Evolutionary conservation across 2,113 vertebrate species (phyloP).

Genomic region (Condylura cristata): DNA sequence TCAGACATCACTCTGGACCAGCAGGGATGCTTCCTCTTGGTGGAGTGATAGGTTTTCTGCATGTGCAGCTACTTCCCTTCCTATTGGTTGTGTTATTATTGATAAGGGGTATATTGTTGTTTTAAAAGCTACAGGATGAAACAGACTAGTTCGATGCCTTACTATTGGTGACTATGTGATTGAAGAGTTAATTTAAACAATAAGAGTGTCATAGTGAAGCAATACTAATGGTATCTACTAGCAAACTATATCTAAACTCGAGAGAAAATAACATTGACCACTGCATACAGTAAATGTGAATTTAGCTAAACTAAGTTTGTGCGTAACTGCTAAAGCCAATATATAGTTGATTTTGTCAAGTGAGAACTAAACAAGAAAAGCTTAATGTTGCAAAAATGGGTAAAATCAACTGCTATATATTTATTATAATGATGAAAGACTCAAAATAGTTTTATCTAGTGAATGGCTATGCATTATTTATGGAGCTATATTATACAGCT

Average conservation of each 20-base stretch:
- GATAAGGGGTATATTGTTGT: no score
- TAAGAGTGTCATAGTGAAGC: neutral
- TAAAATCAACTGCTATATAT: neutral
- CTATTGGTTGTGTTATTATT: neutral
- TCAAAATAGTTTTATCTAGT: slow-evolving; percentile 29
- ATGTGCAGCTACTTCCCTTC: neutral
- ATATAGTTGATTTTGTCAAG: neutral
- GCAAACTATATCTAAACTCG: neutral
- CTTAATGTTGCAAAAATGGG: neutral
- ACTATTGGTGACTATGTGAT: neutral
- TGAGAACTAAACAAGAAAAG: neutral
- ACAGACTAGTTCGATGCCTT: neutral
- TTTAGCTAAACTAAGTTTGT: neutral
- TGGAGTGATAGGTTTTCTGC: neutral
- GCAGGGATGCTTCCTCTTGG: neutral
- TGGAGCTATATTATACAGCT: slow-evolving; percentile 8
- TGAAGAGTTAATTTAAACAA: neutral
- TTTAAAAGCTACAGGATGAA: neutral
- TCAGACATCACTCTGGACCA: neutral
- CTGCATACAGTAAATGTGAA: neutral
- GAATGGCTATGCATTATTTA: slow-evolving; percentile 34
- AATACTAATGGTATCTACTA: neutral
- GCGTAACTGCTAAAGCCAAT: neutral
- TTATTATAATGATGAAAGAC: neutral
- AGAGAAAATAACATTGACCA: neutral